Evolutionary conservation across 2,113 vertebrate species (phyloP).

Genomic region (Micromys minutus): DNA sequence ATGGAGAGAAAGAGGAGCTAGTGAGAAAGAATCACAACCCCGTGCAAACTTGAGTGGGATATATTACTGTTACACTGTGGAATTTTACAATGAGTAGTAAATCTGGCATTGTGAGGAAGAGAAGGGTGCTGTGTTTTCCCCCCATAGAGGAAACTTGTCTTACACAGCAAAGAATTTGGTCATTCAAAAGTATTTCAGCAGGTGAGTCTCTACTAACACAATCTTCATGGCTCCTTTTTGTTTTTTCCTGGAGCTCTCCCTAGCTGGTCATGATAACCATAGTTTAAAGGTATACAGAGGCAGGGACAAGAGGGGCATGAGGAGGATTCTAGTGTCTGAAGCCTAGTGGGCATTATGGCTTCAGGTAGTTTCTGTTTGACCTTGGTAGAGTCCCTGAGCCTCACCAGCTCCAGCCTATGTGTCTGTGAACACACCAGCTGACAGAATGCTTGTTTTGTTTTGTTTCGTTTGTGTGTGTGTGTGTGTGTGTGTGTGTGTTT

Average conservation of each 20-base stretch:
- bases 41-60: not conserved
- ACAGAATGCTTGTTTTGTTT: fast-evolving
- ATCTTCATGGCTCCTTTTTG: not conserved
- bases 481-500: no score
- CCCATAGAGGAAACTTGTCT: not conserved
- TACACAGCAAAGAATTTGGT: not conserved
- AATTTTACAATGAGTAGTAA: not conserved
- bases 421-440: not conserved
- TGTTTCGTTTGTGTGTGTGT: no score
- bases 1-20: not conserved
- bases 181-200: not conserved
- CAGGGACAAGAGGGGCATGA: no score
- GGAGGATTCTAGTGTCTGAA: not conserved
- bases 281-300: not conserved
- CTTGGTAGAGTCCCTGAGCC: not conserved
- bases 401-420: not conserved
- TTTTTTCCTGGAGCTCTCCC: not conserved
- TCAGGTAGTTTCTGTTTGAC: not conserved
- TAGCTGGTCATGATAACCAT: not conserved
- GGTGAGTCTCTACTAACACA: not conserved
- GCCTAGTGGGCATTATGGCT: not conserved
- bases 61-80: not conserved
- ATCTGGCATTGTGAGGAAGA: not conserved
- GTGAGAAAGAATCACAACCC: not conserved
- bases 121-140: not conserved